A percentile compares a stretch with the other conserved stretches of the same genome.
These are phyloP conservation scores for Nematostella vectensis DNA, from an alignment of 92 coral and sea anemone species.

Conservation along the genomic window DNA sequence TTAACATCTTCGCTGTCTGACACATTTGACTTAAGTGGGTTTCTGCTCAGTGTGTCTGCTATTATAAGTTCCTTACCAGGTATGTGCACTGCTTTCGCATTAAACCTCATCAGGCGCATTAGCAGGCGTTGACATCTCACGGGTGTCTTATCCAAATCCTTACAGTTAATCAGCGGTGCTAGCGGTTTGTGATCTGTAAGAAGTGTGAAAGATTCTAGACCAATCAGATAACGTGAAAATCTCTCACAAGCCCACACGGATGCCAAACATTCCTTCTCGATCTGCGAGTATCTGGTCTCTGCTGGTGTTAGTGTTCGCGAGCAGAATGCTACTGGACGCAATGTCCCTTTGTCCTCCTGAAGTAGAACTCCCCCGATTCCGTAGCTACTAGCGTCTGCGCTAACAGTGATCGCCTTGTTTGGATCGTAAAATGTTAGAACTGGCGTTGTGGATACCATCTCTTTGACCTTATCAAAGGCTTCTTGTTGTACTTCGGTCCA, in stretches of 20 bases:
- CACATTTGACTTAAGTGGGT: constrained; percentile 11
- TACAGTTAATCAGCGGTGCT: constrained; percentile 20
- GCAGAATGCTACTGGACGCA: constrained; percentile 11
- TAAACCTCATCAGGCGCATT: constrained; percentile 50
- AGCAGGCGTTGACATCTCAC: constrained; percentile 49
- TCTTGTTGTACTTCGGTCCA: constrained; percentile 5
- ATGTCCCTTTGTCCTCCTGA: constrained; percentile 29
- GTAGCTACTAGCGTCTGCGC: constrained; percentile 38
- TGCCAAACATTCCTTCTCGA: constrained; percentile 40
- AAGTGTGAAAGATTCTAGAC: constrained; percentile 30
- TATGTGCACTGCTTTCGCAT: constrained; percentile 26
- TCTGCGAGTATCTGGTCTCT: constrained; percentile 29
- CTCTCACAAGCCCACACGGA: constrained; percentile 55
- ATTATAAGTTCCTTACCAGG: constrained; percentile 40
- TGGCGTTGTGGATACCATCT: no score
- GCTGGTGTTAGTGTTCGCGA: no score
- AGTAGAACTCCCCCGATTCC: constrained; percentile 30
- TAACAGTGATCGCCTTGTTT: constrained; percentile 11
- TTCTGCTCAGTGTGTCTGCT: constrained; percentile 47
- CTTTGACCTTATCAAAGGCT: constrained; percentile 11
- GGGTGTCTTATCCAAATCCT: constrained; percentile 7
- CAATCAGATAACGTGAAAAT: constrained; percentile 40
- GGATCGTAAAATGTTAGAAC: constrained; percentile 14
- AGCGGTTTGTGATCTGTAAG: constrained; percentile 39
- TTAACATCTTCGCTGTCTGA: constrained; percentile 15